phyloP scores from a whole-genome alignment of 2,113 vertebrate species.

The Phalacrocorax brasilianus region DNA sequence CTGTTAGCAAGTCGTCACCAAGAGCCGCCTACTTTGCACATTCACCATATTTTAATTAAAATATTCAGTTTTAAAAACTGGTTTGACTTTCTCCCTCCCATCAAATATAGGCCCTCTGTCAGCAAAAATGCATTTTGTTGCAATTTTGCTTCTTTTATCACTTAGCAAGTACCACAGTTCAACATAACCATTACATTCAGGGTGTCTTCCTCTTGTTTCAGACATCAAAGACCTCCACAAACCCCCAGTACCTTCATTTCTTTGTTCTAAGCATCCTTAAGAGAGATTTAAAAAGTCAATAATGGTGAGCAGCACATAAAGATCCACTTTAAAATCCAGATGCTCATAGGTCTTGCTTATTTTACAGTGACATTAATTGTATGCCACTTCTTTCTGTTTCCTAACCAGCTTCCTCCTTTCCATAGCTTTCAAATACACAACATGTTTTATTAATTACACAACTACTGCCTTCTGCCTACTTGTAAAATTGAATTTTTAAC shows the following conservation, averaged over 20 bases:
- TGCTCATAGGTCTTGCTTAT: neutral
- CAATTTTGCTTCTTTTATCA: neutral
- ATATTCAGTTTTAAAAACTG: neutral
- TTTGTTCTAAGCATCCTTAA: neutral
- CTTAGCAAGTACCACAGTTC: neutral
- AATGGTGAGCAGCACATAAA: neutral
- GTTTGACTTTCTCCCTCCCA: neutral
- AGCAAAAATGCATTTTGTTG: neutral
- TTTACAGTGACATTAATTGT: constrained; percentile 21
- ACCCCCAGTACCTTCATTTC: constrained; percentile 1
- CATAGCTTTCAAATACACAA: neutral
- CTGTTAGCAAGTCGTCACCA: neutral
- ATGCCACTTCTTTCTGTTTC: neutral
- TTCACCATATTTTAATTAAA: neutral
- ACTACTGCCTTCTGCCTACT: neutral
- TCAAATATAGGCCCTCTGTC: neutral
- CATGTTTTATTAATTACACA: neutral
- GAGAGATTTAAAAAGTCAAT: neutral
- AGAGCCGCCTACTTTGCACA: neutral
- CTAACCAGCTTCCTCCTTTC: neutral
- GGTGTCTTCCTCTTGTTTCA: constrained; percentile 11
- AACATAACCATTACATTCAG: neutral
- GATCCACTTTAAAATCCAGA: constrained; percentile 16
- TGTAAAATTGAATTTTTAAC: neutral
- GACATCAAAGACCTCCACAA: neutral